Evolutionary conservation across 2,888 invertebrate species (phyloP), one percentile per base, ranked within the genome.

Genomic region (Cryptosula pallasiana): DNA sequence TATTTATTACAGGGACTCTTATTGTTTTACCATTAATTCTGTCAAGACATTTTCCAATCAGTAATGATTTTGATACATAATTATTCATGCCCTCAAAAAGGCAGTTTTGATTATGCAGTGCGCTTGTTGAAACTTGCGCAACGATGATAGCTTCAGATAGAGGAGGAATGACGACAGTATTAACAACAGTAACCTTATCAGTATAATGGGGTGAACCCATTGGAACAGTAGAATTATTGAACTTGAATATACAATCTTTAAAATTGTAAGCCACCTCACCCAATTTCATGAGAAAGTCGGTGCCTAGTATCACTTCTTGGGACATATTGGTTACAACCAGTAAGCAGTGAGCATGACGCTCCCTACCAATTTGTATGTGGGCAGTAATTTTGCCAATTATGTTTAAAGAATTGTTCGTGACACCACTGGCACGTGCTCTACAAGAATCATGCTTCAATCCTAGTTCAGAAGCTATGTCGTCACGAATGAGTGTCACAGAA

Each of bases 391-490:
- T 27, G 32, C 63, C 63, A 27, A 63, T 27, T 25, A 63, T 63
- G 63, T 63, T 32, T 25, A 63, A n/a, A 63, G 63, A 3, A 32
- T 32, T n/a, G 9, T 63, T 63, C 13, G 63, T 63, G 2, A 63
- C 63, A 13, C 63, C 63, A n/a, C n/a, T n/a, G n/a, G n/a, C n/a
- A n/a, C n/a, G n/a, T n/a, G n/a, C n/a, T n/a, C n/a, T n/a, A n/a
- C n/a, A n/a, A n/a, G n/a, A n/a, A n/a, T n/a, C n/a, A n/a, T n/a
- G n/a, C n/a, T n/a, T n/a, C n/a, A n/a, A n/a, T n/a, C n/a, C n/a
- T n/a, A n/a, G n/a, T n/a, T n/a, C n/a, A n/a, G n/a, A n/a, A n/a
- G n/a, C n/a, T 5, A 13, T 63, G 25, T 27, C 63, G 3, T 2
- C 5, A 13, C 25, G 27, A 5, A 5, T 63, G 34, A 16, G 29